Percentiles rank a stretch among this genome's conserved stretches.
These are phyloP conservation scores for Eleutherodactylus coqui DNA, from an alignment of 2,797 vertebrate genomes.

Conservation along the genomic window DNA sequence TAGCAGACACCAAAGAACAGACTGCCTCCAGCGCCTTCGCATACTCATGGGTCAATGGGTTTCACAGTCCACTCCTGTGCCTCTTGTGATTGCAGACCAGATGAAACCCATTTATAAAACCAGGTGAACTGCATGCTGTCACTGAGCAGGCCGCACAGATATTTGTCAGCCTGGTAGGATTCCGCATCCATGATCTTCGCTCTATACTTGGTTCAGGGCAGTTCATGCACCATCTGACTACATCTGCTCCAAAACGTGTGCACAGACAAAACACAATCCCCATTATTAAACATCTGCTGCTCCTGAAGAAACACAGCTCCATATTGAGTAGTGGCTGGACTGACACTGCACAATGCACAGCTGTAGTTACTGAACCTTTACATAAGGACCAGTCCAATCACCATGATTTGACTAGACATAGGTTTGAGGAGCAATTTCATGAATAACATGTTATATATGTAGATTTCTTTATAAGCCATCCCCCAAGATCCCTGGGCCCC, in stretches of 20 bases:
- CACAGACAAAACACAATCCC: slow-evolving; percentile 28
- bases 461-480: no score
- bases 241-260: slow-evolving; percentile 33
- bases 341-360: neutral
- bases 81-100: slow-evolving; percentile 23
- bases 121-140: slow-evolving; percentile 13
- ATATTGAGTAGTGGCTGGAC: neutral
- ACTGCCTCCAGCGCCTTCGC: slow-evolving; percentile 1
- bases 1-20: neutral
- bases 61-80: slow-evolving; percentile 8
- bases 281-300: slow-evolving; percentile 46
- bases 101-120: slow-evolving; percentile 24
- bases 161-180: neutral
- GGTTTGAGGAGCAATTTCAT: no score
- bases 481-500: no score
- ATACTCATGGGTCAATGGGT: slow-evolving; percentile 31
- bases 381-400: no score
- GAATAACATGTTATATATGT: no score
- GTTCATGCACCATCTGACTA: slow-evolving; percentile 19
- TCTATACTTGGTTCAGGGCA: neutral
- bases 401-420: no score
- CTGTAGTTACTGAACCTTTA: no score
- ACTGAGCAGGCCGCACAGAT: neutral
- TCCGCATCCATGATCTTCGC: slow-evolving; percentile 32
- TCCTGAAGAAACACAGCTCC: slow-evolving; percentile 3